A percentile compares a stretch with the other conserved stretches of the same genome.
Conservation (phyloP, 2,888 invertebrate genomes). For the Pterostichus madidus region DNA sequence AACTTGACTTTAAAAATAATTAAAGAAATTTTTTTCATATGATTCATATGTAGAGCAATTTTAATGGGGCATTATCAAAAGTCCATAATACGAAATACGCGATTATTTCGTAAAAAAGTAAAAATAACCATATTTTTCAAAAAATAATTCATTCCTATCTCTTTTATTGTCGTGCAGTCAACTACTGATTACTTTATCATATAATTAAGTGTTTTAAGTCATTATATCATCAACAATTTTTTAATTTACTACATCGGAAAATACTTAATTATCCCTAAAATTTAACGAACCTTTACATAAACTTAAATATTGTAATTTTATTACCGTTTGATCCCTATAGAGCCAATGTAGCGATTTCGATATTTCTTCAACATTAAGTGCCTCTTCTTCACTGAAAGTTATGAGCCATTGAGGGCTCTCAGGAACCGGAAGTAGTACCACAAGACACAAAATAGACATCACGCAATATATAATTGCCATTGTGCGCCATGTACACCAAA, state of each 20-base stretch:
- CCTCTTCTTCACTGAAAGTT: constrained; percentile 75
- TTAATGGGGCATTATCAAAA: too few relatives aligned
- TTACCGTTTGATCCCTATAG: constrained; percentile 76
- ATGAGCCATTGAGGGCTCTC: constrained; percentile 82
- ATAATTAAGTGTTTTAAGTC: too few relatives aligned
- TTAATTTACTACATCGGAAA: background rate
- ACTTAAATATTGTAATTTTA: constrained; percentile 72
- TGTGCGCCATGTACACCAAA: constrained; percentile 78
- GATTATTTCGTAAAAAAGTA: too few relatives aligned
- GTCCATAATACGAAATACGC: too few relatives aligned
- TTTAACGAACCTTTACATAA: constrained; percentile 21
- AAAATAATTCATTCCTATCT: too few relatives aligned
- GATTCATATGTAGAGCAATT: too few relatives aligned
- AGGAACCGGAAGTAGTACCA: constrained; percentile 77
- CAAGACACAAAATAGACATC: constrained; percentile 74
- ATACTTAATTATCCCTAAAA: constrained; percentile 7
- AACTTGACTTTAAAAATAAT: too few relatives aligned
- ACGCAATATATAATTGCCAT: constrained; percentile 77
- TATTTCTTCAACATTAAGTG: constrained; percentile 70
- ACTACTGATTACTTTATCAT: too few relatives aligned
- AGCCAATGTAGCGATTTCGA: constrained; percentile 77
- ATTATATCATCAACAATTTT: too few relatives aligned
- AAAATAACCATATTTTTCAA: too few relatives aligned
- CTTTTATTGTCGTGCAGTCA: too few relatives aligned
- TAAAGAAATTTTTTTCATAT: too few relatives aligned